Percentiles rank a stretch among this genome's conserved stretches.
phyloP scores from a whole-genome alignment of 2,888 invertebrate species.

The Ethmia dodecea region DNA sequence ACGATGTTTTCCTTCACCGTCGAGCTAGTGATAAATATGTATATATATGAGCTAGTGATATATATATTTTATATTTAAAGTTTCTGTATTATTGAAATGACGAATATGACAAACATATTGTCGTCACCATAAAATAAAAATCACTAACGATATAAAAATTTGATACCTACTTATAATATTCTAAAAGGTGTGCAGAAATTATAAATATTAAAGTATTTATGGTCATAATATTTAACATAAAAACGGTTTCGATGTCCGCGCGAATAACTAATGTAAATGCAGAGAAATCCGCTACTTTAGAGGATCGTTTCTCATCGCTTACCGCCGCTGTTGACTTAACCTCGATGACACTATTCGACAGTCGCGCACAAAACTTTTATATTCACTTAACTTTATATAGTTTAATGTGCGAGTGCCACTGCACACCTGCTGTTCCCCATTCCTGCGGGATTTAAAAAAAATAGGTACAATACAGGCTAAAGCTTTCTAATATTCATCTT shows the following conservation, averaged over 20 bases:
- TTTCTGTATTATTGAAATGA: no score
- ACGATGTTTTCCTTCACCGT: no score
- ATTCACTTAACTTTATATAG: neutral
- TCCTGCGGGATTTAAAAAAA: no score
- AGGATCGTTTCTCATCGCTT: constrained; percentile 60
- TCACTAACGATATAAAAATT: no score
- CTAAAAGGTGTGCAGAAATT: constrained; percentile 30
- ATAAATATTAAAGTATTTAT: constrained; percentile 32
- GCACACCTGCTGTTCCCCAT: constrained; percentile 53
- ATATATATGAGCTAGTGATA: no score
- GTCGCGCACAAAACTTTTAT: constrained; percentile 21
- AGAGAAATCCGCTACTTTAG: constrained; percentile 62
- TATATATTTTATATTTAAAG: no score
- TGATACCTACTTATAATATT: no score
- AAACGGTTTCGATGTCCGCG: constrained; percentile 31
- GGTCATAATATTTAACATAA: constrained; percentile 33
- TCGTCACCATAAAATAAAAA: no score
- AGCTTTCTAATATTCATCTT: no score
- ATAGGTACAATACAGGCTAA: no score
- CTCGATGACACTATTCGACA: constrained; percentile 34
- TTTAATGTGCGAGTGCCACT: constrained; percentile 30
- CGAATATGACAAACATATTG: no score
- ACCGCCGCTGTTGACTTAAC: constrained; percentile 54
- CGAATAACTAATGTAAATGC: constrained; percentile 50
- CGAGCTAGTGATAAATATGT: no score